A percentile compares a stretch with the other conserved stretches of the same genome.
phyloP scores from a whole-genome alignment of 2,113 vertebrate species.

The Pterocles burchelli region DNA sequence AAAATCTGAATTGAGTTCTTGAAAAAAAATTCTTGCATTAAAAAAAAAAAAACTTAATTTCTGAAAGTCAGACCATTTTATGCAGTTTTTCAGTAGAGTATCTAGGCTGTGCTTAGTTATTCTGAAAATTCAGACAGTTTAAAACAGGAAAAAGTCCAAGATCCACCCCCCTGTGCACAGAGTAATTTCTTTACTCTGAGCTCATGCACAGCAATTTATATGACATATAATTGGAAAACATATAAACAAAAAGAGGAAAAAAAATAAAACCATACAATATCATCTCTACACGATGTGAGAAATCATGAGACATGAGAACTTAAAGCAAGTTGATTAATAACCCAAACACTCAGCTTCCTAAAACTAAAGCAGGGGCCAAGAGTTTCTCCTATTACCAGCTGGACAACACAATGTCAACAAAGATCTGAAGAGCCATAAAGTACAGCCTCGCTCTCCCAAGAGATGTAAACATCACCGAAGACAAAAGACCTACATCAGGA shows the following conservation, averaged over 20 bases:
- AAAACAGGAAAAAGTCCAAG: neutral
- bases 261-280: neutral
- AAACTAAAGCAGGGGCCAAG: neutral
- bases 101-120: neutral
- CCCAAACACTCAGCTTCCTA: neutral
- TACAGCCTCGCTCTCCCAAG: neutral
- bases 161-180: neutral
- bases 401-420: slow-evolving; percentile 40
- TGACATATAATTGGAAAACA: neutral
- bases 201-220: neutral
- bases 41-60: neutral
- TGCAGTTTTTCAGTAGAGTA: neutral
- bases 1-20: neutral
- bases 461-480: neutral
- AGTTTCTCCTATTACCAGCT: slow-evolving; percentile 35
- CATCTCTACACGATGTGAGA: neutral
- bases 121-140: slow-evolving; percentile 25
- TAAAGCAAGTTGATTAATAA: neutral
- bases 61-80: neutral
- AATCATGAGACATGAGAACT: neutral
- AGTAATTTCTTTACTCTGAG: neutral
- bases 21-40: neutral
- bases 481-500: slow-evolving; percentile 5
- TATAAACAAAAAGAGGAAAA: neutral
- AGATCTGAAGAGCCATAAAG: slow-evolving; percentile 31